Base-by-base conservation (phyloP, 2,797 vertebrate species). In the Eleutherodactylus coqui region DNA sequence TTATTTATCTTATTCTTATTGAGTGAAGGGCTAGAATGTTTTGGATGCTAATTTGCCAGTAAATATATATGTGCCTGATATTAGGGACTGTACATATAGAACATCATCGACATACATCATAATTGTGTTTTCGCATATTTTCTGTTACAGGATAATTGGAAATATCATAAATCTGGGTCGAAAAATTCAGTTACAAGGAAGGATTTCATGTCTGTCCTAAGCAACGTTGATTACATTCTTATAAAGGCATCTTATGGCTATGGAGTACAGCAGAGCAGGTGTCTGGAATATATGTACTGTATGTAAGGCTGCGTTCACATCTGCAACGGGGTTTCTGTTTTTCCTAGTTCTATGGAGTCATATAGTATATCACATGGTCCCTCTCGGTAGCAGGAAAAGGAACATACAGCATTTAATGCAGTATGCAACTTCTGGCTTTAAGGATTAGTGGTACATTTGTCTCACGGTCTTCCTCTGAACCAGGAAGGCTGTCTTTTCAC, bases 231-330 rank as follows among this genome's bases (percentile, higher is more conserved):
- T 36, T 97, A 97, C 75, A 86, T 99, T 86, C 93, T 97, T 87
- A 95, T 99, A 88, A 99, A 97, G 89, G 97, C 97, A 5, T 95
- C 96, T 0, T 98, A 97, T 5, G 97, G 98, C 2, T 95, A 93
- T 70, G 93, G 93, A 4, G 92, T 98, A 43, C 95, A 95, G 89
- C 97, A 98, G 90, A 98, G 96, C 97, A 97, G 98, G 98, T 98
- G 72, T n/a, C 19, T 79, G 5, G 51, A 5, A 29, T 36, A 21
- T 24, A 19, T n/a, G n/a, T n/a, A n/a, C n/a, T n/a, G n/a, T n/a
- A n/a, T n/a, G n/a, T n/a, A n/a, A n/a, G n/a, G n/a, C n/a, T n/a
- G n/a, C n/a, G n/a, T n/a, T n/a, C n/a, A n/a, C n/a, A n/a, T n/a
- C n/a, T n/a, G n/a, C n/a, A n/a, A n/a, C n/a, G n/a, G n/a, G n/a